Evolutionary conservation across 23 tunicate species (phyloP), one percentile per base, ranked within the genome.

Genomic region (Halocynthia roretzi): DNA sequence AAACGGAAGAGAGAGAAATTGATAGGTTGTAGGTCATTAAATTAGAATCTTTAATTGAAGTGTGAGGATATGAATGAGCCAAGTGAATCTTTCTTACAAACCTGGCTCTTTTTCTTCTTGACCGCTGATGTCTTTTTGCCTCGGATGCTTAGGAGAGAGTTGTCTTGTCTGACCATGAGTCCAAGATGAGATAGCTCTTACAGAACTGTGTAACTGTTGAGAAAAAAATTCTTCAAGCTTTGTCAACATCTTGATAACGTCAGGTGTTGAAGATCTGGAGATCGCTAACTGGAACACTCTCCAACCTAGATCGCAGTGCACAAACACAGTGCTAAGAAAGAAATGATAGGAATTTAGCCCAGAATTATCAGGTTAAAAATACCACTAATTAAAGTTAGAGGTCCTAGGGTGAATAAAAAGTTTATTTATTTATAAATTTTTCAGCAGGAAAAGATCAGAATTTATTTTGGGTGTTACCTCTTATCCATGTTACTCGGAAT

Each of bases 241-340:
- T 51, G 85, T 56, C 60, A 86, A 77, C 98, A 92, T 92, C 67
- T 92, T 92, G 51, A 92, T 92, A 17, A 92, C 93, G 60, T 92
- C 98, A 17, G 98, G 98, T 6, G 98, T 92, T 12, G 92, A 86
- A 73, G 98, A 92, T 20, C 98, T 72, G 2, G 88, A 76, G n/a
- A 92, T 92, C 8, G 87, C 77, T 23, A 92, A 68, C 8, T 72
- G 89, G 82, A 92, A 92, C 19, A 76, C 76, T 15, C 84, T 82
- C 98, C 98, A 92, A 51, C 78, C 83, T 52, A 92, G 50, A 67
- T 86, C 84, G 53, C 85, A 86, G 44, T 81, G 91, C 53, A 92
- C 92, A 54, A 70, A 86, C 52, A 92, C 83, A 53, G 88, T 53
- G 51, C 96, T 89, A 57, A 23, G 53, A 52, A 75, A 54, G 6